Evolutionary conservation across 2,888 invertebrate species (phyloP), one percentile per base, ranked within the genome.

Genomic region (Cheilosia scutellata): DNA sequence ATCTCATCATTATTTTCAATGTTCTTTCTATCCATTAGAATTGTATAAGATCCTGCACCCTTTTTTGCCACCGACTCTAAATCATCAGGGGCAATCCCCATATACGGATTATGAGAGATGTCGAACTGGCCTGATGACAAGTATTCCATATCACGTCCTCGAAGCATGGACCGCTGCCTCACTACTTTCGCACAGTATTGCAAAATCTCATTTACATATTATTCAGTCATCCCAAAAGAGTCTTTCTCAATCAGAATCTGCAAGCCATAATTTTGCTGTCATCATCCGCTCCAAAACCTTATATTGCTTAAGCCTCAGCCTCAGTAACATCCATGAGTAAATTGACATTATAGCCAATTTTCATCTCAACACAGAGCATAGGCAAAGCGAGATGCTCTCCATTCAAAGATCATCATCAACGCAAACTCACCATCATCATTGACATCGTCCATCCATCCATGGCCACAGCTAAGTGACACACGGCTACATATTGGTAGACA

Each of bases 401-500:
- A 68, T 74, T 74, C 62, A 77, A 76, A 77, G 76, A 65, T 82
- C 65, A 53, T 49, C 74, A 63, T 63, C 78, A 44, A 47, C 16
- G 62, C 68, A 78, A 74, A 40, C 66, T 60, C 70, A 53, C 42
- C 66, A 55, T 71, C 57, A 71, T 57, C 72, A 57, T 57, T 86
- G 76, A 72, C 82, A 86, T 86, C 49, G 82, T 53, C 62, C 76
- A 57, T 82, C 42, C 76, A 47, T 83, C 66, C 62, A 77, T 66
- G 76, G 57, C 25, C 71, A 82, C 62, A 51, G 42, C 65, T n/a
- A 68, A 72, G 55, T 77, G 86, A 82, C 86, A 86, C 86, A 82
- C 72, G 82, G 68, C 63, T 82, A 72, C 86, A 86, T 76, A 86
- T 72, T 66, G 58, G 51, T 55, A 79, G 75, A 79, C 84, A 84